Conservation (phyloP, 2,797 vertebrate species). For the Synaphobranchus kaupii region DNA sequence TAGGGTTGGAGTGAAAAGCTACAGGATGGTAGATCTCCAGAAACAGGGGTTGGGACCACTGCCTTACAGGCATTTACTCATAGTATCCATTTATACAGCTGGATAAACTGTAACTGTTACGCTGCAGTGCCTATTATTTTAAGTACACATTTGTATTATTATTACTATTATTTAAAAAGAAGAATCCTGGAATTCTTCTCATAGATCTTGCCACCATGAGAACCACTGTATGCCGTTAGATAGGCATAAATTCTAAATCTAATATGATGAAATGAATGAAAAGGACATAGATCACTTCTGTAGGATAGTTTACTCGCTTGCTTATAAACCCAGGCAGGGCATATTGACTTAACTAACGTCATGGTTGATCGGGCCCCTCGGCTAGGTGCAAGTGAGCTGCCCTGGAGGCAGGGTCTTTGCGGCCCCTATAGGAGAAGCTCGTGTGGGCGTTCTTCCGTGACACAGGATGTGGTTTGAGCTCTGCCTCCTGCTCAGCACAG, state of each 20-base stretch:
- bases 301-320: background rate
- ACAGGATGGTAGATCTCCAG: too few relatives aligned
- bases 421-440: background rate
- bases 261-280: background rate
- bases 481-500: background rate
- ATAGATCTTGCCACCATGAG: background rate
- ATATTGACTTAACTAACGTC: background rate
- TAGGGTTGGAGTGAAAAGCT: too few relatives aligned
- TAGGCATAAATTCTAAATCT: background rate
- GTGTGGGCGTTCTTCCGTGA: background rate
- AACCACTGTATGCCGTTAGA: background rate
- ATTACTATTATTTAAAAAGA: background rate
- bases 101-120: background rate
- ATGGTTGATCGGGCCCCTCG: background rate
- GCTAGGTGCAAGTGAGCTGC: background rate
- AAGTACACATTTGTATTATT: too few relatives aligned
- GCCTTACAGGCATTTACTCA: too few relatives aligned
- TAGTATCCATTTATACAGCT: background rate
- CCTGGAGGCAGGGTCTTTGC: conserved; percentile 4
- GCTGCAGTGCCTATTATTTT: background rate
- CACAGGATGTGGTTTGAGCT: conserved; percentile 4
- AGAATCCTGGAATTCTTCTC: background rate
- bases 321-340: background rate
- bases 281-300: background rate
- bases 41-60: too few relatives aligned